Base-by-base conservation (phyloP, 2,797 vertebrate species). In the Halcyon badia region DNA sequence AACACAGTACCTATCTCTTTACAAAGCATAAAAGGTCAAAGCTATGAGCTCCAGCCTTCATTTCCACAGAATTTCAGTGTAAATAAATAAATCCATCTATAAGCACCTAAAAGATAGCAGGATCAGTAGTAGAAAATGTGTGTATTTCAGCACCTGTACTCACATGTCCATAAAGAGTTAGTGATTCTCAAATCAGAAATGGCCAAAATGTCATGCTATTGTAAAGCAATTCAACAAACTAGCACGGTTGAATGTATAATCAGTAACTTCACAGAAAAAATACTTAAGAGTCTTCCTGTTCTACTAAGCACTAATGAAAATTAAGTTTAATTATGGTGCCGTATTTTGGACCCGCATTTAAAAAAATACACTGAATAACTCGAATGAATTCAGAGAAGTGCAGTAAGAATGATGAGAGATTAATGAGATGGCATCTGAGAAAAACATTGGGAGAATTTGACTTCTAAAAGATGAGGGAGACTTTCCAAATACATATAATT, bases 301-400 rank as follows among this genome's bases (percentile, higher is more conserved):
- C 78, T 79, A 65, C 71, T 61, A 31, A 91, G 58, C 84, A 69
- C 84, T 95, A 82, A 96, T 87, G 78, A 95, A 96, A 96, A 95
- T 94, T 82, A 91, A 96, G 87, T 82, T 92, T 97, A 89, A 94
- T 94, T 87, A 79, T 6, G 5, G 66, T 82, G 70, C 24, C 93
- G 80, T 60, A 87, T 94, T 94, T 94, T 73, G 73, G 83, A 81
- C 24, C 14, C 14, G 21, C 39, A 61, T 86, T 80, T 78, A 9
- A 8, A 71, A 90, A 91, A 78, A 94, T 48, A 87, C 28, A 81
- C 62, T 69, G 61, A 95, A 56, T 68, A 78, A 51, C 77, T 69
- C 82, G 81, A 75, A 84, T 48, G 9, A 94, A 84, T 87, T 95
- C 66, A 84, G 58, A 89, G 30, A 11, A 71, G 20, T 81, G 31